Evolutionary conservation across 2,113 vertebrate species (phyloP).

Genomic region (Osmerus mordax): DNA sequence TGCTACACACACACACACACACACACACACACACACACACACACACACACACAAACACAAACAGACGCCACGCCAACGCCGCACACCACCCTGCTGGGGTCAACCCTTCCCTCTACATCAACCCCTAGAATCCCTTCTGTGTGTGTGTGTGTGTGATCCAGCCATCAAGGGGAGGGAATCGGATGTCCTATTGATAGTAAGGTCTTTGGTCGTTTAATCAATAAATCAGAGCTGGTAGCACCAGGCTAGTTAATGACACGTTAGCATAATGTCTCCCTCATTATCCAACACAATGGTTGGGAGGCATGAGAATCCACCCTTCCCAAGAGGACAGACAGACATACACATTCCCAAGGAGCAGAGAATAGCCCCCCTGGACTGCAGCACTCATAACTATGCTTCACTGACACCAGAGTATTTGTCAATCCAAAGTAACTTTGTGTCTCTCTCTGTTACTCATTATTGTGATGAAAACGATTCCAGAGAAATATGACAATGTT

Average conservation of each 20-base stretch:
- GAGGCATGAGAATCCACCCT: not conserved
- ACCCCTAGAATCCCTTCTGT: not conserved
- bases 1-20: not conserved
- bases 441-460: too few relatives aligned
- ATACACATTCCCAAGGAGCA: too few relatives aligned
- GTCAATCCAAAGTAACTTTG: too few relatives aligned
- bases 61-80: not conserved
- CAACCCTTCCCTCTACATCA: not conserved
- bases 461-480: too few relatives aligned
- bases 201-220: slow-evolving; percentile 27
- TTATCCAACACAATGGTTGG: slow-evolving; percentile 13
- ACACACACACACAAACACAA: not conserved
- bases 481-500: too few relatives aligned
- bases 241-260: slow-evolving; percentile 21
- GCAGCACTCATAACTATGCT: too few relatives aligned
- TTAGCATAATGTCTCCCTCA: slow-evolving; percentile 28
- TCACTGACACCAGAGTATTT: too few relatives aligned
- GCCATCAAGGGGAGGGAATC: slow-evolving; percentile 15
- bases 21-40: slow-evolving; percentile 1
- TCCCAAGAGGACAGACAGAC: too few relatives aligned
- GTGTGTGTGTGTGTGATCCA: not conserved
- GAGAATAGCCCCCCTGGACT: too few relatives aligned
- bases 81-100: not conserved
- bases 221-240: slow-evolving; percentile 32
- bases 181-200: slow-evolving; percentile 11